A percentile compares a stretch with the other conserved stretches of the same genome.
These are phyloP conservation scores for Terebella lapidaria DNA, from an alignment of 2,888 invertebrate genomes.

Conservation along the genomic window DNA sequence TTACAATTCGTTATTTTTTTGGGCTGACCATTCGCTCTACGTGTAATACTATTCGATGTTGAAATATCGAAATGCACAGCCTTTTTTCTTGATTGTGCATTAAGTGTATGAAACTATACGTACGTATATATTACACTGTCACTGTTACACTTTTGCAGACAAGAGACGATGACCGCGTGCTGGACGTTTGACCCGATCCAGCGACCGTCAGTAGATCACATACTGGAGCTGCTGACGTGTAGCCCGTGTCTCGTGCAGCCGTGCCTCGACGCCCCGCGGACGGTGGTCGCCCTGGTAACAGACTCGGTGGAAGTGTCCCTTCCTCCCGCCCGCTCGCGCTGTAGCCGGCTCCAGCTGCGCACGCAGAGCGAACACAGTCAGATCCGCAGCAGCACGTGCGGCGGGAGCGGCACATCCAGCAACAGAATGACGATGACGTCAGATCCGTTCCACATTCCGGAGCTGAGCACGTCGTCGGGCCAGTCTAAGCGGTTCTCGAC, in stretches of 20 bases:
- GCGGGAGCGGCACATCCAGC: slow-evolving; percentile 4
- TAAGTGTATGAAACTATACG: no score
- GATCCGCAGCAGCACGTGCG: slow-evolving; percentile 1
- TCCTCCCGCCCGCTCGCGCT: neutral
- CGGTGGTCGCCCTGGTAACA: slow-evolving; percentile 62
- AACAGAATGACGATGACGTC: neutral
- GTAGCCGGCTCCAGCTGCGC: neutral
- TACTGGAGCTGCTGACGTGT: slow-evolving; percentile 75
- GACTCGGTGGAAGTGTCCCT: slow-evolving; percentile 44
- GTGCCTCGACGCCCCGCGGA: slow-evolving; percentile 71
- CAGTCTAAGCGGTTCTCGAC: neutral
- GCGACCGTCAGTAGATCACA: slow-evolving; percentile 72
- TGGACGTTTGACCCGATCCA: slow-evolving; percentile 69
- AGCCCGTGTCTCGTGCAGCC: slow-evolving; percentile 73
- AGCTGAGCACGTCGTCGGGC: neutral
- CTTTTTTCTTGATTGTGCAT: no score
- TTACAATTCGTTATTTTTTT: no score
- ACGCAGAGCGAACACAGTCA: slow-evolving; percentile 4
- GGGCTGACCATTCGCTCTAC: no score
- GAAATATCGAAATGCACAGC: no score
- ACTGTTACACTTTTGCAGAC: slow-evolving; percentile 10
- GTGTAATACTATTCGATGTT: no score
- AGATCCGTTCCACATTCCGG: neutral
- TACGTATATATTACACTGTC: no score
- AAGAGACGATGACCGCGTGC: slow-evolving; percentile 64